These are phyloP conservation scores for Todiramphus saurophagus DNA, from an alignment of 2,113 vertebrate genomes.

Conservation along the genomic window DNA sequence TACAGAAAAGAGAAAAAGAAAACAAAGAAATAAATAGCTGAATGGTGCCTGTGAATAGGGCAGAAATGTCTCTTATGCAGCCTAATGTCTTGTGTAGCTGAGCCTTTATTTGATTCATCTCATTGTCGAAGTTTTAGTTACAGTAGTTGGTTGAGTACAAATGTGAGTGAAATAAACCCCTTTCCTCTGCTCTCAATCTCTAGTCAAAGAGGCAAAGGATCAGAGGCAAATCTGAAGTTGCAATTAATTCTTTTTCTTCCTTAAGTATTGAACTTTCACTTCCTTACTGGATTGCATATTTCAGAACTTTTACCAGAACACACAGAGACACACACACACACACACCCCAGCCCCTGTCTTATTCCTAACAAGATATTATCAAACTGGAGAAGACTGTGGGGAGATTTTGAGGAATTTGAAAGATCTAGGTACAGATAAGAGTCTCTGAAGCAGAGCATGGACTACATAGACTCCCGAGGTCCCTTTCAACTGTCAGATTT, in stretches of 20 bases:
- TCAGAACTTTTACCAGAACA: rapidly evolving
- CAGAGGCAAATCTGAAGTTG: neutral
- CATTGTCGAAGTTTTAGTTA: neutral
- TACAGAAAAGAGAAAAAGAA: neutral
- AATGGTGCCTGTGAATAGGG: neutral
- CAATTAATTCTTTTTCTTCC: neutral
- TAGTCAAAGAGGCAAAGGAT: neutral
- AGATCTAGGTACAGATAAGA: neutral
- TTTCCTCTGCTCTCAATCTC: neutral
- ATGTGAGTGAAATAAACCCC: neutral
- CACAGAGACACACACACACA: no score
- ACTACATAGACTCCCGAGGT: neutral
- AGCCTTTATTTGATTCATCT: neutral
- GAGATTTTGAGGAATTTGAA: neutral
- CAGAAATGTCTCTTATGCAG: neutral
- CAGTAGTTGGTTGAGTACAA: neutral
- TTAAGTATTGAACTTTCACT: neutral
- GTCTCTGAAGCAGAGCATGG: neutral
- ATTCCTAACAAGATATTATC: neutral
- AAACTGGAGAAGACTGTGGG: neutral
- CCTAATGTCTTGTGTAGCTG: neutral
- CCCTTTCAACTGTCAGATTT: neutral
- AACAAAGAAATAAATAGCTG: neutral
- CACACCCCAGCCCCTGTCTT: rapidly evolving
- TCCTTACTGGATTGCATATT: neutral